Conservation (phyloP, 2,113 vertebrate genomes). For the Lepisosteus oculatus region DNA sequence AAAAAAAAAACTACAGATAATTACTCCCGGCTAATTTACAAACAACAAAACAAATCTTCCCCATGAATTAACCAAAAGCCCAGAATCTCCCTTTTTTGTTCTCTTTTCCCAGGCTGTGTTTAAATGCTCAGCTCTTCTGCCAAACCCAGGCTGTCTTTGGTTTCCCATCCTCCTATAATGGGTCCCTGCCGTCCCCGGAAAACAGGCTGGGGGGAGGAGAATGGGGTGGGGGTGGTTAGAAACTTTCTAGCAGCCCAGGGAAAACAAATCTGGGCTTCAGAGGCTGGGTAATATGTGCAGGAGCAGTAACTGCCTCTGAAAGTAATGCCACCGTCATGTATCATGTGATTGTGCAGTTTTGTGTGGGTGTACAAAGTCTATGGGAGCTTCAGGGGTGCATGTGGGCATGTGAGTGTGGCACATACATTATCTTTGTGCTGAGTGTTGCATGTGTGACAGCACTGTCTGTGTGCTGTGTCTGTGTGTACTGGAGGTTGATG, state of each 20-base stretch:
- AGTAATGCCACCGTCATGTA: too few relatives aligned
- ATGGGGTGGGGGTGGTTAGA: not conserved
- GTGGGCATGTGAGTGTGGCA: not conserved
- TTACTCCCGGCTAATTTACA: conserved; percentile 17
- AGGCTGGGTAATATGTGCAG: too few relatives aligned
- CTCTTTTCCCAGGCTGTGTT: conserved; percentile 22
- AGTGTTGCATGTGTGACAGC: conserved; percentile 5
- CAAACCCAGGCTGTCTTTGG: conserved; percentile 12
- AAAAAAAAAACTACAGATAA: conserved; percentile 16
- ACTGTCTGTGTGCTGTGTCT: not conserved
- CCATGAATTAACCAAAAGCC: conserved; percentile 14
- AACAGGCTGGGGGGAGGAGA: not conserved
- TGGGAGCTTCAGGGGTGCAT: not conserved
- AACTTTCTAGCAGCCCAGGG: conserved; percentile 1
- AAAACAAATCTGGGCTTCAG: not conserved
- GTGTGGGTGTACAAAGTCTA: not conserved
- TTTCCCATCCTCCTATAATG: conserved; percentile 20
- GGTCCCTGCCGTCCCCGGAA: conserved; percentile 21
- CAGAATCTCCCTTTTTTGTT: conserved; percentile 4
- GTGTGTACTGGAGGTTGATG: not conserved
- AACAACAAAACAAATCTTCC: conserved; percentile 13
- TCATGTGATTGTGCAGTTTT: not conserved
- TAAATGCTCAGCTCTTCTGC: conserved; percentile 7
- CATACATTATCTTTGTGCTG: not conserved
- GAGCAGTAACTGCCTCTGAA: too few relatives aligned